Evolutionary conservation across 2,797 vertebrate species (phyloP).

Genomic region (Rhinogobio ventralis): DNA sequence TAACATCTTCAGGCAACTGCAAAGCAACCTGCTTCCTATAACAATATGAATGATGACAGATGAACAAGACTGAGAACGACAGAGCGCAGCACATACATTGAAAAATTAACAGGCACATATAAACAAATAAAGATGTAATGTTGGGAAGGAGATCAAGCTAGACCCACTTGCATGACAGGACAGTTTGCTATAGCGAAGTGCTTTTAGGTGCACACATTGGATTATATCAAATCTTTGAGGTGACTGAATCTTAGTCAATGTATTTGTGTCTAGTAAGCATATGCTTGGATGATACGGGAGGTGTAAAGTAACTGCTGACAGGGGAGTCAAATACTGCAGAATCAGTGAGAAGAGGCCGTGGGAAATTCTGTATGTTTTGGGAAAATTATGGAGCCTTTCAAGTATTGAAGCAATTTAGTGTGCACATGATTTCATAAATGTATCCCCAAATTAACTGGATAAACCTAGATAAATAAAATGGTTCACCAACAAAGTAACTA

Average conservation of each 20-base stretch:
- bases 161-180: background rate
- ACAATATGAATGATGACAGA: constrained; percentile 23
- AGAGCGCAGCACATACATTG: background rate
- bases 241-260: background rate
- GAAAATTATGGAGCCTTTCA: background rate
- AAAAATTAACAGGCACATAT: background rate
- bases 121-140: background rate
- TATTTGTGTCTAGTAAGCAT: background rate
- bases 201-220: background rate
- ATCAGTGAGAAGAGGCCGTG: background rate
- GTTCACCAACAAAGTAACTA: too few species aligned
- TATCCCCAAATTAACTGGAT: background rate
- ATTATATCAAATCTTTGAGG: background rate
- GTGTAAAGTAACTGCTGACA: constrained; percentile 1
- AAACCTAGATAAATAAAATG: background rate
- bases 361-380: background rate
- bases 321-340: background rate
- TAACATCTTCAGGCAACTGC: constrained; percentile 32
- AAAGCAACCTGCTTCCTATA: constrained; percentile 12
- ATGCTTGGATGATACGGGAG: background rate
- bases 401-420: background rate
- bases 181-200: background rate
- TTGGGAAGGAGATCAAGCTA: background rate
- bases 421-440: too few species aligned
- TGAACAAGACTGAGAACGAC: constrained; percentile 23